Evolutionary conservation across 2,888 invertebrate species (phyloP).

Genomic region (Elmis aenea): DNA sequence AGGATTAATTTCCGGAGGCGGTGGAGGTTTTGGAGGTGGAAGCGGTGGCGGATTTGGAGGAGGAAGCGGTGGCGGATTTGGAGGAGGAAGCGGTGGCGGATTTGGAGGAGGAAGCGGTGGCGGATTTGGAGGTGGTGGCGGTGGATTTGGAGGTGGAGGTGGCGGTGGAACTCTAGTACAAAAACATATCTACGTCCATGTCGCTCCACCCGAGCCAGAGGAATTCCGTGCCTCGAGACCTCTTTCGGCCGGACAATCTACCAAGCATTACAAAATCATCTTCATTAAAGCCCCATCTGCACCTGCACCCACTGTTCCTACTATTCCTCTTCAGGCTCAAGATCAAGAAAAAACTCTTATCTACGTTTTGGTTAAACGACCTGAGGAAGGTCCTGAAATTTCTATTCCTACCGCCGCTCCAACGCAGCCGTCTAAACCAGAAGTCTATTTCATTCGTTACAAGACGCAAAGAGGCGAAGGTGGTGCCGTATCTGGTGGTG

Average conservation of each 20-base stretch:
- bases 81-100: constrained; percentile 39
- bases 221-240: constrained; percentile 58
- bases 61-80: constrained; percentile 46
- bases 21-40: constrained; percentile 32
- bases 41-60: constrained; percentile 48
- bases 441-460: constrained; percentile 86
- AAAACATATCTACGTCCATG: constrained; percentile 83
- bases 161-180: constrained; percentile 61
- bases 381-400: constrained; percentile 79
- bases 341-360: constrained; percentile 86
- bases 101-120: constrained; percentile 51
- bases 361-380: constrained; percentile 84
- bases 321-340: constrained; percentile 72
- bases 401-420: constrained; percentile 71
- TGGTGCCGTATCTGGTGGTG: constrained; percentile 47
- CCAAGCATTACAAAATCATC: constrained; percentile 83
- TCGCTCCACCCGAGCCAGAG: constrained; percentile 77
- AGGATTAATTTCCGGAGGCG: constrained; percentile 24
- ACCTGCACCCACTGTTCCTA: constrained; percentile 70
- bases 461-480: constrained; percentile 61
- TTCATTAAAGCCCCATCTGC: constrained; percentile 82
- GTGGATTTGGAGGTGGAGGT: constrained; percentile 45
- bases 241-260: constrained; percentile 64
- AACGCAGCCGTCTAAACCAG: constrained; percentile 82
- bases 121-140: constrained; percentile 40